Evolutionary conservation across 2,888 invertebrate genomes (phyloP).

Genomic region (Chrysodeixis includens): DNA sequence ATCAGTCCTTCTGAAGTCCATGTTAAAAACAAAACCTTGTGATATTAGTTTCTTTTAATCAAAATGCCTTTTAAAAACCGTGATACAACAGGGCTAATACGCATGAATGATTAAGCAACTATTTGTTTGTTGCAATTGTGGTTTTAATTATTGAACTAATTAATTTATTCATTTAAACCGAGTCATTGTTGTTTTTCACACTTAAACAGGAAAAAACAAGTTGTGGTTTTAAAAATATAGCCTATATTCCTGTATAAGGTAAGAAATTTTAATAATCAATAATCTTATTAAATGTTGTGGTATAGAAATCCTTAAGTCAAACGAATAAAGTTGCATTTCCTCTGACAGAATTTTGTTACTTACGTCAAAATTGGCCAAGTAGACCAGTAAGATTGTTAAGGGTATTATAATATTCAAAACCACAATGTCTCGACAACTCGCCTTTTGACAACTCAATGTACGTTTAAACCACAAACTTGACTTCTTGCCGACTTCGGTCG

Average conservation of each 20-base stretch:
- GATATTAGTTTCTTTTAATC: no score
- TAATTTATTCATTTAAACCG: not conserved
- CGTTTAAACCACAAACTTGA: constrained; percentile 53
- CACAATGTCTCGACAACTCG: not conserved
- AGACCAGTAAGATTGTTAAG: not conserved
- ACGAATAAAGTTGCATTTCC: not conserved
- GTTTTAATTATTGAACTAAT: not conserved
- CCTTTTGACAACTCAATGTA: constrained; percentile 22
- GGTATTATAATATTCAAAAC: constrained; percentile 5
- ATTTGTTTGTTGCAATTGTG: not conserved
- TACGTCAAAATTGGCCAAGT: not conserved
- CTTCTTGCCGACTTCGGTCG: constrained; percentile 37
- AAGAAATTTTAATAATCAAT: no score
- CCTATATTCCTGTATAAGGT: no score
- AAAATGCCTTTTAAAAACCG: not conserved
- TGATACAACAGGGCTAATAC: not conserved
- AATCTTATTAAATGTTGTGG: no score
- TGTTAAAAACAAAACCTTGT: no score
- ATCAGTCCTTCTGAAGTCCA: no score
- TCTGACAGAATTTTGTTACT: not conserved
- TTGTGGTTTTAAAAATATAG: not conserved
- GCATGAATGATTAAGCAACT: constrained; percentile 1
- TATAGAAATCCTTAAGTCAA: not conserved
- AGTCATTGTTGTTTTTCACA: not conserved
- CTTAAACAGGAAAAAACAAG: not conserved